Conservation (phyloP, 2,113 vertebrate species). For the Ranitomeya imitator region DNA sequence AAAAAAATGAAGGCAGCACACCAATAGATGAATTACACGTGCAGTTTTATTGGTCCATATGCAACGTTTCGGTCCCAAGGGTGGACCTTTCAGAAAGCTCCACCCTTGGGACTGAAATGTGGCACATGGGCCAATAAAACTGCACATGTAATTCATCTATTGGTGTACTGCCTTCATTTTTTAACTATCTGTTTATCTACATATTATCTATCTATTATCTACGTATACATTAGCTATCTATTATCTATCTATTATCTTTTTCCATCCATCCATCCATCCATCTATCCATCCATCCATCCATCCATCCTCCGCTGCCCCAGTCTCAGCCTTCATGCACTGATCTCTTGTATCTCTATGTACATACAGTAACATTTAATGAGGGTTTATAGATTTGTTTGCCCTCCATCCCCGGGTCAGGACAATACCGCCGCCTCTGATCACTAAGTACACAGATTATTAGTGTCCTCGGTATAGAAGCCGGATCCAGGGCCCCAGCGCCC, state of each 20-base stretch:
- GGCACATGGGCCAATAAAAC: too few species aligned
- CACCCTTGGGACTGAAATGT: too few species aligned
- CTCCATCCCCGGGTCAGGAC: neutral
- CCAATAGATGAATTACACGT: too few species aligned
- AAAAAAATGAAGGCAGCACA: too few species aligned
- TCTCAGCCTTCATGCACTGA: neutral
- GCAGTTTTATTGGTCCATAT: too few species aligned
- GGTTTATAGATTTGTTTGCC: constrained; percentile 30
- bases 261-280: neutral
- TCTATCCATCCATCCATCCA: constrained; percentile 2
- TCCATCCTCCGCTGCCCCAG: neutral
- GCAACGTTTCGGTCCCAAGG: too few species aligned
- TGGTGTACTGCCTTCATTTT: too few species aligned
- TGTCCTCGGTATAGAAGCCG: neutral
- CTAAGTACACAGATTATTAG: constrained; percentile 31
- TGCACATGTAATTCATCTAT: too few species aligned
- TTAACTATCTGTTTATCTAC: neutral
- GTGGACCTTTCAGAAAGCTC: too few species aligned
- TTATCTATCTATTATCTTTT: neutral
- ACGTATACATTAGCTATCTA: neutral
- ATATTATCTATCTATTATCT: neutral
- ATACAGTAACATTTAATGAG: constrained; percentile 43
- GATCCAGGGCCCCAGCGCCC: neutral
- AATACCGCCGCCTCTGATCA: neutral
- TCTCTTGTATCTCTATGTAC: neutral